These are phyloP conservation scores for Limonius californicus DNA, from an alignment of 1,140 invertebrate species.

Conservation along the genomic window DNA sequence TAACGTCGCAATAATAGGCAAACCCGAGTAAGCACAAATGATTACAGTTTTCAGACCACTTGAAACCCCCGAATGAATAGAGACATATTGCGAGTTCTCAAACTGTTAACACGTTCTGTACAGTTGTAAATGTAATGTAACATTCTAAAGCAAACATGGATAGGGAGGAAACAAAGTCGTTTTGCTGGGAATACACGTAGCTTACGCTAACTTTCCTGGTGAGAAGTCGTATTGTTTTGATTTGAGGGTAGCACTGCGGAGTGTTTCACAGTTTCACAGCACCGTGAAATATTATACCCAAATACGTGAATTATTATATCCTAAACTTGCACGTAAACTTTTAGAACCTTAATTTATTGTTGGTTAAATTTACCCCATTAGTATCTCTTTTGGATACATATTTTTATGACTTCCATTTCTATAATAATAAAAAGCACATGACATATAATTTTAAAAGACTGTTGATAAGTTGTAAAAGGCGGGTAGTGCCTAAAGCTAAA, in stretches of 20 bases:
- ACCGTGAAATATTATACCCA: too few relatives aligned
- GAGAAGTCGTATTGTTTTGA: background rate
- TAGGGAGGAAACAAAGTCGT: background rate
- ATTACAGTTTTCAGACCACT: background rate
- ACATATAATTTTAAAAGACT: too few relatives aligned
- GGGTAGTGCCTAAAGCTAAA: too few relatives aligned
- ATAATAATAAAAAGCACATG: too few relatives aligned
- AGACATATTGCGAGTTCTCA: background rate
- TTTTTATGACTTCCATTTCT: too few relatives aligned
- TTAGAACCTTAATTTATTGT: too few relatives aligned
- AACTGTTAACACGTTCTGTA: background rate
- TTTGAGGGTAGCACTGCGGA: background rate
- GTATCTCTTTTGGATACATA: too few relatives aligned
- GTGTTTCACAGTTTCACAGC: too few relatives aligned
- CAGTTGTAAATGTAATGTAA: background rate
- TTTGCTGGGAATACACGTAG: background rate
- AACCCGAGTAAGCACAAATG: background rate
- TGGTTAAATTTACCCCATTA: too few relatives aligned
- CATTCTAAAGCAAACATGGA: background rate
- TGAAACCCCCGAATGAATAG: background rate
- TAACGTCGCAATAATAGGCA: background rate
- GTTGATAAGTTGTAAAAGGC: too few relatives aligned
- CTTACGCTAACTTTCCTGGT: background rate
- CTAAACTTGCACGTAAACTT: too few relatives aligned
- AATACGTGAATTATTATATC: too few relatives aligned